Conservation (phyloP, 2,113 vertebrate species). For the Brachypodius melanocephalos region DNA sequence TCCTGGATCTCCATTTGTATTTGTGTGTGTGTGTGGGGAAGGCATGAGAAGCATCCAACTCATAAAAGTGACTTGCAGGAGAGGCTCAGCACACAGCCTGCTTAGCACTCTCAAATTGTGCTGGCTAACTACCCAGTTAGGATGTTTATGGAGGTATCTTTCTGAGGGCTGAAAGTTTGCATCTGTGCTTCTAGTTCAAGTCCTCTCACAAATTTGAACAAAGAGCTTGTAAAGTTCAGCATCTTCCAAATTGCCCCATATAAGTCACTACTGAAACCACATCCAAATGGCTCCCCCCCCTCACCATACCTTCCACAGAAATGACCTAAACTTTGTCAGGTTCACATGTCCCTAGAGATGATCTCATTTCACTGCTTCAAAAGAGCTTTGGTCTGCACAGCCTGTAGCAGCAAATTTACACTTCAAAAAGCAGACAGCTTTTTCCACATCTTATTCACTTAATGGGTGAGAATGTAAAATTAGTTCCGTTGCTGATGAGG, state of each 20-base stretch:
- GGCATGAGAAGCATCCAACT: background rate
- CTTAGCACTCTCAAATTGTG: background rate
- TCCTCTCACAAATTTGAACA: slow-evolving; percentile 7
- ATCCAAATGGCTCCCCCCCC: background rate
- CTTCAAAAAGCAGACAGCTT: slow-evolving; percentile 86
- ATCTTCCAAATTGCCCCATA: slow-evolving; percentile 51
- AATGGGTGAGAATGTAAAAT: slow-evolving; percentile 87
- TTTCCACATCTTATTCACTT: slow-evolving; percentile 87
- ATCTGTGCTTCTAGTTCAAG: slow-evolving; percentile 20
- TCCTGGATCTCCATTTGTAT: background rate
- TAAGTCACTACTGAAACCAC: slow-evolving; percentile 35
- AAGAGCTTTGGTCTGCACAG: slow-evolving; percentile 85
- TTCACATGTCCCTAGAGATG: slow-evolving; percentile 81
- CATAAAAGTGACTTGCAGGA: background rate
- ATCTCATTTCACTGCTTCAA: slow-evolving; percentile 85
- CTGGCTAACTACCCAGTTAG: background rate
- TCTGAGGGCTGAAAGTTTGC: slow-evolving; percentile 18
- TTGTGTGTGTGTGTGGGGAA: background rate
- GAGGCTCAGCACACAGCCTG: background rate
- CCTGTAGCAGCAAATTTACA: slow-evolving; percentile 86
- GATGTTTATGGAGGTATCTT: slow-evolving; percentile 6
- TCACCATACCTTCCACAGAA: slow-evolving; percentile 65
- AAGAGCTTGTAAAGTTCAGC: slow-evolving; percentile 38
- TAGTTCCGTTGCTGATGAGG: slow-evolving; percentile 86
- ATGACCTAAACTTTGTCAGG: slow-evolving; percentile 82